A percentile compares a stretch with the other conserved stretches of the same genome.
These are phyloP conservation scores for Pteropus rufus DNA, from an alignment of 2,797 vertebrate genomes.

Conservation along the genomic window DNA sequence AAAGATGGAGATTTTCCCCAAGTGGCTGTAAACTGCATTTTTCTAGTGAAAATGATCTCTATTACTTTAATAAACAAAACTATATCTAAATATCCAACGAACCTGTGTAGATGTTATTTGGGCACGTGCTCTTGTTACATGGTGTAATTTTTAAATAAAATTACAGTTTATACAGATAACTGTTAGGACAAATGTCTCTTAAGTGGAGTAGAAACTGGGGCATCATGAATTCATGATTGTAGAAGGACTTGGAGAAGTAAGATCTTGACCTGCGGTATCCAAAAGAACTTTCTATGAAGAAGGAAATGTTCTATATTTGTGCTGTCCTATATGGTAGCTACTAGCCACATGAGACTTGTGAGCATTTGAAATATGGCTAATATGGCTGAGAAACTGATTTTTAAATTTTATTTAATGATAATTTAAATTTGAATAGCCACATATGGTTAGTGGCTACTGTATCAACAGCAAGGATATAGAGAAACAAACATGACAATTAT, in stretches of 20 bases:
- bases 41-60: not conserved
- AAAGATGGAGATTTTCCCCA: not conserved
- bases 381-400: not conserved
- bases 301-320: not conserved
- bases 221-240: not conserved
- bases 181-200: not conserved
- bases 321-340: not conserved
- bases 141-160: slow-evolving; percentile 18
- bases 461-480: not conserved
- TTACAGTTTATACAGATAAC: not conserved
- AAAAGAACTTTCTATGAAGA: not conserved
- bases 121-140: not conserved
- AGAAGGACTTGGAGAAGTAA: not conserved
- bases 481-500: not conserved
- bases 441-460: not conserved
- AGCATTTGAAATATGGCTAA: not conserved
- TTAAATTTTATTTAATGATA: slow-evolving; percentile 14
- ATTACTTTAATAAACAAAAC: slow-evolving; percentile 1
- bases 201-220: not conserved
- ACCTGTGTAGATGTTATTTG: not conserved
- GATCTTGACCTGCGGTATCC: not conserved
- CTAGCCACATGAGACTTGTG: not conserved
- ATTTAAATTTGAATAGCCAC: not conserved
- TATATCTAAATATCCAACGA: not conserved
- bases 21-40: not conserved